Evolutionary conservation across 2,797 vertebrate species (phyloP), one percentile per base, ranked within the genome.

Genomic region (Hippopotamyrus pictus): DNA sequence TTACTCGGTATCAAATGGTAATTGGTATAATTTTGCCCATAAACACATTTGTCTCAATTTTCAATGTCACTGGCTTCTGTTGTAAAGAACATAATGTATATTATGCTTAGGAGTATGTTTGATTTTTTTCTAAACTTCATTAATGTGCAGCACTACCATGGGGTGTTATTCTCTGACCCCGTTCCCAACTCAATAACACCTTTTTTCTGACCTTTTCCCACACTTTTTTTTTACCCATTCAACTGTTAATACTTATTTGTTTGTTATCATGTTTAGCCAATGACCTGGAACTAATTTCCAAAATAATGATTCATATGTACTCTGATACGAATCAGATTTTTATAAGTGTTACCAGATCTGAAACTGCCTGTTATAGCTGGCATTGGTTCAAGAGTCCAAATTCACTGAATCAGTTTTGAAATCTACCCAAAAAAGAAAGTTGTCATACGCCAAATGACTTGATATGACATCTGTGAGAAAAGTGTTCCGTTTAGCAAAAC

Each of bases 211-310:
- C 17, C 5, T 17, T 73, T 92, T 94, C 90, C 92, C 91, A 90
- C 92, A 5, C 54, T 62, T 4, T 5, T 73, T 19, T 37, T 88
- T 62, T 41, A 83, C 53, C 90, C 87, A 88, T 79, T 92, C 17
- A 90, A 87, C 87, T 41, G 89, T 86, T 84, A 48, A 62, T 91
- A 91, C 92, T 91, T 88, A 25, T 84, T 89, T 89, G 83, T 82
- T 90, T 90, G 87, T 91, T 88, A 92, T 57, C 90, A 91, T 89
- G 90, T 93, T 93, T 91, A 88, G 90, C 90, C 85, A 59, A 33
- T 88, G 5, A 90, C 37, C 53, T 19, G 62, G 79, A 65, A 48
- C 44, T 87, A 91, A 93, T 92, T 48, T 73, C 82, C 1, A 59
- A 89, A 91, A 90, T 29, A 46, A 90, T 91, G 88, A 29, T 89